A percentile compares a stretch with the other conserved stretches of the same genome.
These are phyloP conservation scores for Raphicerus campestris DNA, from an alignment of 2,113 vertebrate species.

Conservation along the genomic window DNA sequence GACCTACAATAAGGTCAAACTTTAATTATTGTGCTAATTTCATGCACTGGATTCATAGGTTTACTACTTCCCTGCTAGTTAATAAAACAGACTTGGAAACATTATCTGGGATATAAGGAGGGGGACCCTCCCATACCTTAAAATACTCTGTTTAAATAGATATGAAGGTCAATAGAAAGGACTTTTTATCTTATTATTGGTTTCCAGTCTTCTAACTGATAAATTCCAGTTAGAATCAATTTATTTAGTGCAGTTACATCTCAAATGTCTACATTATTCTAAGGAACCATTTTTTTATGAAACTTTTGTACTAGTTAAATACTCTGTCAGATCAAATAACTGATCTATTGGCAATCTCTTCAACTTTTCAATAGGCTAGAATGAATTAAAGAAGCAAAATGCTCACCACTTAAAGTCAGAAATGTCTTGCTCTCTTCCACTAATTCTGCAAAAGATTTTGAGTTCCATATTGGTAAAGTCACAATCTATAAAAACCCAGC, in stretches of 20 bases:
- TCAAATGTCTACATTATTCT: background rate
- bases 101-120: background rate
- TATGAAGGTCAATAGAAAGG: background rate
- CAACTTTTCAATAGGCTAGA: background rate
- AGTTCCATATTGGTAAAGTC: background rate
- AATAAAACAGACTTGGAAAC: constrained; percentile 56
- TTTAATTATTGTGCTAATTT: constrained; percentile 79
- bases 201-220: background rate
- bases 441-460: background rate
- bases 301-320: background rate
- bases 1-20: constrained; percentile 72
- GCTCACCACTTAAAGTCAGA: background rate
- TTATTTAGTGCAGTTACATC: background rate
- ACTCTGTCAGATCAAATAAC: background rate
- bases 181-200: background rate
- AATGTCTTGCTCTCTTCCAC: background rate
- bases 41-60: constrained; percentile 56
- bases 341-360: background rate
- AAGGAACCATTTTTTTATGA: background rate
- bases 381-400: background rate
- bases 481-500: background rate
- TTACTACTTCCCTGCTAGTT: constrained; percentile 58
- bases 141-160: background rate
- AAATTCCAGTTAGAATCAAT: background rate
- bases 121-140: background rate